A percentile compares a stretch with the other conserved stretches of the same genome.
These are phyloP conservation scores for Syngnathus floridae DNA, from an alignment of 2,113 vertebrate species.

Conservation along the genomic window DNA sequence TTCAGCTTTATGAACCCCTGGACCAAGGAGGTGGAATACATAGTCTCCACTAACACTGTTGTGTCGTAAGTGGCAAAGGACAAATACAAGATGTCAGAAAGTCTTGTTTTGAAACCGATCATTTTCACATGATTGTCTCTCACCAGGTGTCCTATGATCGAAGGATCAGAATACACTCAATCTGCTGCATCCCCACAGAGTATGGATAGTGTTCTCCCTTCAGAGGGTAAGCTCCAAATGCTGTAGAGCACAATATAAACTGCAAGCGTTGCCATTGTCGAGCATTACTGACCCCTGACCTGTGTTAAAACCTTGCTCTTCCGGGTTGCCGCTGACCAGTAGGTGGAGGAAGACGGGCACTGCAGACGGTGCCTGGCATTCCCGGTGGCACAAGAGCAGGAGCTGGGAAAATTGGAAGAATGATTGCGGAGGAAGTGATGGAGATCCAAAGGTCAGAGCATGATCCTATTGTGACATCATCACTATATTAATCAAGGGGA, in stretches of 20 bases:
- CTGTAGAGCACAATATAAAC: not conserved
- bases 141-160: slow-evolving; percentile 69
- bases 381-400: slow-evolving; percentile 93
- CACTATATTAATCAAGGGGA: too few species aligned
- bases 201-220: slow-evolving; percentile 89
- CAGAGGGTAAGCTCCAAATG: slow-evolving; percentile 68
- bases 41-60: slow-evolving; percentile 96
- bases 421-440: slow-evolving; percentile 99
- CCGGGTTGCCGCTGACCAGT: slow-evolving; percentile 20
- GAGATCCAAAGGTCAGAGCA: slow-evolving; percentile 90
- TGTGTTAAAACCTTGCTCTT: not conserved
- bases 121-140: not conserved
- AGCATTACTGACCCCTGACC: not conserved
- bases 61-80: slow-evolving; percentile 83
- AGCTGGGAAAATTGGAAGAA: slow-evolving; percentile 95
- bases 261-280: not conserved
- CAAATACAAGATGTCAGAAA: not conserved
- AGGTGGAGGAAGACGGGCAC: slow-evolving; percentile 84
- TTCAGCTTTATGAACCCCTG: slow-evolving; percentile 99
- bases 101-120: not conserved
- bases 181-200: slow-evolving; percentile 86
- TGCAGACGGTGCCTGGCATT: slow-evolving; percentile 91
- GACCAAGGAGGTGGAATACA: slow-evolving; percentile 99
- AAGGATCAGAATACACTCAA: slow-evolving; percentile 84
- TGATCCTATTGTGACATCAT: not conserved